phyloP scores from a whole-genome alignment of 1,140 invertebrate genomes.

The Camponotus pennsylvanicus region DNA sequence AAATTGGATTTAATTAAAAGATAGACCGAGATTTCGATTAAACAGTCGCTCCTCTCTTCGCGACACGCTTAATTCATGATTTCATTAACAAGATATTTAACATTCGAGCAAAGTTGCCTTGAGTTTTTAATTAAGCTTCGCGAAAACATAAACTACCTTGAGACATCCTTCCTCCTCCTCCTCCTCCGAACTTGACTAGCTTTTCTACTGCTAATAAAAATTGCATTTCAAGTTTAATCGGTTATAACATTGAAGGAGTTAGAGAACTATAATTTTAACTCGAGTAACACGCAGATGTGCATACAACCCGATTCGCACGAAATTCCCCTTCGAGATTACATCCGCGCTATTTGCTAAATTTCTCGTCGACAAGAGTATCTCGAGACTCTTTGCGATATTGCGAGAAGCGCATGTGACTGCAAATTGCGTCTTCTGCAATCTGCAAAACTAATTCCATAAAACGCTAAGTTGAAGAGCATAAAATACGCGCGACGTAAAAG shows the following conservation, averaged over 20 bases:
- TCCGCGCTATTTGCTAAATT: not conserved
- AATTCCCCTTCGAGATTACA: not conserved
- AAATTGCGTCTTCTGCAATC: not conserved
- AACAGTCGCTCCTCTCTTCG: slow-evolving; percentile 1
- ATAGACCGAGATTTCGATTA: slow-evolving; percentile 25
- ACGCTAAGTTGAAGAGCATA: not conserved
- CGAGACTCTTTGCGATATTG: not conserved
- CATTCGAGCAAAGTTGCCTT: slow-evolving; percentile 10
- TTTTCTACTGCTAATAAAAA: not conserved
- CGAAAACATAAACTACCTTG: slow-evolving; percentile 1
- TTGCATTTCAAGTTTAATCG: slow-evolving; percentile 14
- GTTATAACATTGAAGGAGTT: too few species aligned
- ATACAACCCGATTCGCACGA: not conserved
- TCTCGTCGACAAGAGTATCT: not conserved
- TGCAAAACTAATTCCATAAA: slow-evolving; percentile 11
- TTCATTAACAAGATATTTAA: slow-evolving; percentile 45
- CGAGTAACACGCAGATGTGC: not conserved
- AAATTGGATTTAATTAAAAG: slow-evolving; percentile 44
- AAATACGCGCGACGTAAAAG: slow-evolving; percentile 34
- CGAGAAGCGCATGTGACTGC: not conserved
- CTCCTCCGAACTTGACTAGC: too few species aligned
- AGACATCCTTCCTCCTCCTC: not conserved
- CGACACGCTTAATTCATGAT: slow-evolving; percentile 22
- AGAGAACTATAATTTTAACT: not conserved
- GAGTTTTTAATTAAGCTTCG: slow-evolving; percentile 46